These are phyloP conservation scores for Oeneis ivallda DNA, from an alignment of 2,888 invertebrate species.

Conservation along the genomic window DNA sequence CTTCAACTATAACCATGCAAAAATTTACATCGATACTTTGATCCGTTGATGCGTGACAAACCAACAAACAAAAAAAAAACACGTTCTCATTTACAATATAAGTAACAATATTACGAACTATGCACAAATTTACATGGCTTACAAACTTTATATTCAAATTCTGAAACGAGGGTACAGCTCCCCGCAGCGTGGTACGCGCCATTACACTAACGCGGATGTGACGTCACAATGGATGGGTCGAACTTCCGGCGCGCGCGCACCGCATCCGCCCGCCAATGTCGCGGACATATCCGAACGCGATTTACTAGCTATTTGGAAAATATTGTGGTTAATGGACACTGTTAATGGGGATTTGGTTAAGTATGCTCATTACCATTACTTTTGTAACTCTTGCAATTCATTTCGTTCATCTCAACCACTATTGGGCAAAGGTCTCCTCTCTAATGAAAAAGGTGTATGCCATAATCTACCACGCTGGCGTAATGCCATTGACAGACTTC, in stretches of 20 bases:
- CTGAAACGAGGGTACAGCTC: conserved; percentile 15
- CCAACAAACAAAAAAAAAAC: no score
- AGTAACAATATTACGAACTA: no score
- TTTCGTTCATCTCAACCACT: no score
- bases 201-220: conserved; percentile 54
- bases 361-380: conserved; percentile 8
- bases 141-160: conserved; percentile 24
- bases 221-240: conserved; percentile 66
- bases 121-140: conserved; percentile 2
- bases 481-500: no score
- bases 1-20: no score
- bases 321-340: conserved; percentile 64
- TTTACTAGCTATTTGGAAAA: conserved; percentile 62
- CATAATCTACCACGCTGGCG: no score
- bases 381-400: neutral
- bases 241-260: conserved; percentile 66
- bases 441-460: no score
- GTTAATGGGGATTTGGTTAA: conserved; percentile 43
- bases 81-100: no score
- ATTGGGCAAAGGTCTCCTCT: no score
- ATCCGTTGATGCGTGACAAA: no score
- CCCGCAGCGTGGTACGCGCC: conserved; percentile 36
- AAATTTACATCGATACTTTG: no score
- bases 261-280: conserved; percentile 65
- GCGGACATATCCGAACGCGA: conserved; percentile 67